Evolutionary conservation across 2,113 vertebrate species (phyloP).

Genomic region (Phrynosoma platyrhinos): DNA sequence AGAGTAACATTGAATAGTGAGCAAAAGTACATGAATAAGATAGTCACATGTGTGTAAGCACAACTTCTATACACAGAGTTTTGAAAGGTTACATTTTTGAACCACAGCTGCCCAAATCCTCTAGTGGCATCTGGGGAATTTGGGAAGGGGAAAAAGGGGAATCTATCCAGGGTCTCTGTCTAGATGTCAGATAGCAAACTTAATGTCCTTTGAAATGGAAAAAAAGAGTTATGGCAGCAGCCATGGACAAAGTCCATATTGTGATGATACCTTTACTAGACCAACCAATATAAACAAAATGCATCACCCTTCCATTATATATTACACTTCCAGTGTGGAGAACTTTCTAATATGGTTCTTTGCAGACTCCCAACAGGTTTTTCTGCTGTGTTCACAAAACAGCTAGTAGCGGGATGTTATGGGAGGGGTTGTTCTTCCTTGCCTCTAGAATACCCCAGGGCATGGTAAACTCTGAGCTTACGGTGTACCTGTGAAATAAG

Average conservation of each 20-base stretch:
- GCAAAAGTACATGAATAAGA: neutral
- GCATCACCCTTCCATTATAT: too few species aligned
- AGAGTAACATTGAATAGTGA: neutral
- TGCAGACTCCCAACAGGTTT: neutral
- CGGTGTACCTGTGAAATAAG: neutral
- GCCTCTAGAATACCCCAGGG: neutral
- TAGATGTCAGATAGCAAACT: neutral
- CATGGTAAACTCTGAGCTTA: conserved; percentile 15
- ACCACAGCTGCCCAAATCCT: too few species aligned
- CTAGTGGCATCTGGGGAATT: too few species aligned
- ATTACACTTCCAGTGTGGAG: neutral
- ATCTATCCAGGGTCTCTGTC: too few species aligned
- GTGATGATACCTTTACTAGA: too few species aligned
- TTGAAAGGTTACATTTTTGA: too few species aligned
- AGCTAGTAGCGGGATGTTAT: neutral
- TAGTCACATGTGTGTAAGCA: neutral
- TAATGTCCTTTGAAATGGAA: neutral
- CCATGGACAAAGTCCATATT: too few species aligned
- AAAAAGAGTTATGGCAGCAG: too few species aligned
- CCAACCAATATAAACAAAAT: too few species aligned
- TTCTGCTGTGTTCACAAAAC: neutral
- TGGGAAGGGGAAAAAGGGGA: too few species aligned
- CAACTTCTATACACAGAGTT: too few species aligned
- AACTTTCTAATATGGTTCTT: neutral
- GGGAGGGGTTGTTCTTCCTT: neutral